A percentile compares a stretch with the other conserved stretches of the same genome.
Conservation (phyloP, 2,113 vertebrate species). For the Marmota monax region DNA sequence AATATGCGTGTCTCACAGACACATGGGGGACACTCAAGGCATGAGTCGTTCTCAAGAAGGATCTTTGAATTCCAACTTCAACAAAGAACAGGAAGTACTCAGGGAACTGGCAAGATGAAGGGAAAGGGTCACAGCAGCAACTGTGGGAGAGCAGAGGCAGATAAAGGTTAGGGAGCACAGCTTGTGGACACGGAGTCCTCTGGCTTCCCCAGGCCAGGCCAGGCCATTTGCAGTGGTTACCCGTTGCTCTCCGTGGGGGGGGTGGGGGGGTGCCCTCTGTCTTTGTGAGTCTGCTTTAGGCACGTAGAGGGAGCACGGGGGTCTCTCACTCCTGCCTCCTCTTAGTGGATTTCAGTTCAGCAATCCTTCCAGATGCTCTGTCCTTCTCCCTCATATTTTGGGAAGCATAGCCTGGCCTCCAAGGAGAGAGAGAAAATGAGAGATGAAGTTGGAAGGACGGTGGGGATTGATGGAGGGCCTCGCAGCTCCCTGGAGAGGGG, state of each 20-base stretch:
- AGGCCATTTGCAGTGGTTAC: not conserved
- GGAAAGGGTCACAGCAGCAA: not conserved
- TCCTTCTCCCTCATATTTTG: not conserved
- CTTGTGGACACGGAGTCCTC: not conserved
- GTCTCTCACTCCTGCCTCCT: not conserved
- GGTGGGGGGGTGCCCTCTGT: not conserved
- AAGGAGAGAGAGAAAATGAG: not conserved
- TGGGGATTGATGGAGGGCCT: no score
- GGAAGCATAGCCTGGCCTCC: not conserved
- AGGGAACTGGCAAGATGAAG: not conserved
- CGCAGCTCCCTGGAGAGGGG: not conserved
- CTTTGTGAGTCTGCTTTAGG: not conserved
- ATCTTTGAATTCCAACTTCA: not conserved
- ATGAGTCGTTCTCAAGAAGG: not conserved
- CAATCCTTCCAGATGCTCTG: no score
- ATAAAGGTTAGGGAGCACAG: no score
- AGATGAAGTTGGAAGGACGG: not conserved
- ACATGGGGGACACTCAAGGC: not conserved
- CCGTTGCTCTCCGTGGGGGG: not conserved
- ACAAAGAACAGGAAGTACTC: not conserved
- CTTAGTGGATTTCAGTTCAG: no score
- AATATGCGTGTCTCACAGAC: no score
- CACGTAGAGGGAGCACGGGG: not conserved
- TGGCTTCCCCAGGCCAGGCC: not conserved
- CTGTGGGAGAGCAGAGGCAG: not conserved